Evolutionary conservation across 2,888 invertebrate species (phyloP).

Genomic region (Chydorus sphaericus): DNA sequence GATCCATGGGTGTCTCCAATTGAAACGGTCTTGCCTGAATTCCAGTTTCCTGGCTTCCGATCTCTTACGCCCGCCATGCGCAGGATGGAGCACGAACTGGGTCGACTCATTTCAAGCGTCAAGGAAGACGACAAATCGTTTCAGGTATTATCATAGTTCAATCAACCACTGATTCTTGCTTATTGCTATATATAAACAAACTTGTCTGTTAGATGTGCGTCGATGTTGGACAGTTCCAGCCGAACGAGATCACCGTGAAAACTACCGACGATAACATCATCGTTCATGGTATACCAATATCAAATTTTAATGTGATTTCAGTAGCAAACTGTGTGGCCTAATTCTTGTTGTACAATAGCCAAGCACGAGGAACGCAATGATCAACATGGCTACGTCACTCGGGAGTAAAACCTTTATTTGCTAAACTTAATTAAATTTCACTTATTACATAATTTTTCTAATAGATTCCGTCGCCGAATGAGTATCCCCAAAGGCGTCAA

Average conservation of each 20-base stretch:
- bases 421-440: background rate
- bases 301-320: background rate
- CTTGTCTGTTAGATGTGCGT: background rate
- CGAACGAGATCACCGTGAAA: conserved; percentile 10
- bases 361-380: conserved; percentile 12
- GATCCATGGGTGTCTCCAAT: too few relatives aligned
- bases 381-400: conserved; percentile 1
- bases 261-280: conserved; percentile 10
- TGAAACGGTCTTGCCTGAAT: too few relatives aligned
- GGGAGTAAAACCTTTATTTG: conserved; percentile 5
- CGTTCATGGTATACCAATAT: background rate
- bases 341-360: too few relatives aligned
- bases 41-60: too few relatives aligned
- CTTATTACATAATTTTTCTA: background rate
- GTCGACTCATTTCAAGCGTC: background rate
- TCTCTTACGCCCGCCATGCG: background rate
- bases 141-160: background rate
- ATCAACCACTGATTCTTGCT: background rate
- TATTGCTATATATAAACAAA: too few relatives aligned
- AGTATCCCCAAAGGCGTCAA: conserved; percentile 14
- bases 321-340: background rate
- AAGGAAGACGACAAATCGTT: conserved; percentile 13
- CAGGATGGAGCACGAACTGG: background rate
- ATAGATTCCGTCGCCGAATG: conserved; percentile 13
- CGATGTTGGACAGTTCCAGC: conserved; percentile 6